Evolutionary conservation across 2,113 vertebrate genomes (phyloP), one percentile per base, ranked within the genome.

Genomic region (Mellivora capensis): DNA sequence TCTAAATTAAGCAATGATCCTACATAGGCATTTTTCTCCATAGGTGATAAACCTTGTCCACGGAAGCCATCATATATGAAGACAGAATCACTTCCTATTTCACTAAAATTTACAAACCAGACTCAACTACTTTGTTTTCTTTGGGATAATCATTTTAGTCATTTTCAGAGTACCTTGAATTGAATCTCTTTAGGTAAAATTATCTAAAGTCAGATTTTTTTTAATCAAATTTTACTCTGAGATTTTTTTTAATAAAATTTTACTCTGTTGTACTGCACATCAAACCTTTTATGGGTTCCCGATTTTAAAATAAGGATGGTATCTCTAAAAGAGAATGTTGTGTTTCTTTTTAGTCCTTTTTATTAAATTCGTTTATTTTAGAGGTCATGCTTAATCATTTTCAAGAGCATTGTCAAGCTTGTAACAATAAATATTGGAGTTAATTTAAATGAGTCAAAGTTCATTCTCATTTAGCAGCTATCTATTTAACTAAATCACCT

Each of bases 371-470:
- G 74, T 85, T 93, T 93, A 96, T 94, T 94, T 92, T 97, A 90
- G 96, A 97, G 98, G 97, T 98, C 96, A 98, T 98, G 97, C 93
- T 98, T 98, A 97, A 94, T 88, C 93, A 94, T 98, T 97, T 97
- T 86, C 97, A 98, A 98, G 97, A 97, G 94, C 96, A 98, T 98
- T 98, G 98, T 98, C 98, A 95, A 97, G 96, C 89, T 96, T 93
- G 90, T 97, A 97, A 98, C 97, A 98, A 98, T 98, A 98, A 99
- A 98, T 98, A 98, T 97, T 97, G 92, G 97, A 97, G 97, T 98
- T 98, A 98, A 98, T 98, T 98, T 99, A 98, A 98, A 98, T 98
- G 97, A 98, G 98, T 98, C 98, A 98, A 98, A 98, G 98, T 98
- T 99, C 98, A 98, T 98, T 98, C 98, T 98, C 98, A 98, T 98